Evolutionary conservation across 2,888 invertebrate species (phyloP), one percentile per base, ranked within the genome.

Genomic region (Gastracanthus pulcherrimus): DNA sequence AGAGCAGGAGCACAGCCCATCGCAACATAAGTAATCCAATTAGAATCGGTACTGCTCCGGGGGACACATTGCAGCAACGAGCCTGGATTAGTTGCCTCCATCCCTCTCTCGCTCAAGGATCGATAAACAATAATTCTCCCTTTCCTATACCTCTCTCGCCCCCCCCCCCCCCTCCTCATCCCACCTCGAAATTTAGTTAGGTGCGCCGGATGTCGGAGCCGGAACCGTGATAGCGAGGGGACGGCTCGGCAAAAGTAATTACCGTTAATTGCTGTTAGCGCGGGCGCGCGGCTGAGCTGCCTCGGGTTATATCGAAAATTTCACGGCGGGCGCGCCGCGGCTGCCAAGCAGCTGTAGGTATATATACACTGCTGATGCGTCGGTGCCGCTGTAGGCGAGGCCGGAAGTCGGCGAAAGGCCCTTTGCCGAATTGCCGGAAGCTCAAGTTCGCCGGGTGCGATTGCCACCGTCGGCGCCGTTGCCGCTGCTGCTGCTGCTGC

Each of bases 191-290:
- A 55, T 55, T 23, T 55, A n/a, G 66, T 55, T 58, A 38, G 36
- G 3, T 38, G 7, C 48, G 41, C 3, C 16, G 55, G 9, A 7
- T 6, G 31, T 38, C 23, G 66, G 19, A 45, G 48, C 84, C 58
- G 81, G 78, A 51, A 79, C n/a, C n/a, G n/a, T n/a, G n/a, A n/a
- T n/a, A n/a, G n/a, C n/a, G n/a, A n/a, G n/a, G n/a, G n/a, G n/a
- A n/a, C n/a, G n/a, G n/a, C n/a, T n/a, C 83, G 83, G 81, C 79
- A 84, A 87, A 86, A 81, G 85, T 84, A 86, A 87, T 87, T 86
- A 86, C 83, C 84, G 86, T 84, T 87, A 86, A 87, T 86, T 86
- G 86, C 84, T 84, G 88, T 87, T 84, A 85, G 84, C 74, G 69
- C 71, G 69, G 51, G 41, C 41, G 45, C 41, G 4, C 7, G 23